Evolutionary conservation across 2,113 vertebrate species (phyloP).

Genomic region (Eubucco bourcierii): DNA sequence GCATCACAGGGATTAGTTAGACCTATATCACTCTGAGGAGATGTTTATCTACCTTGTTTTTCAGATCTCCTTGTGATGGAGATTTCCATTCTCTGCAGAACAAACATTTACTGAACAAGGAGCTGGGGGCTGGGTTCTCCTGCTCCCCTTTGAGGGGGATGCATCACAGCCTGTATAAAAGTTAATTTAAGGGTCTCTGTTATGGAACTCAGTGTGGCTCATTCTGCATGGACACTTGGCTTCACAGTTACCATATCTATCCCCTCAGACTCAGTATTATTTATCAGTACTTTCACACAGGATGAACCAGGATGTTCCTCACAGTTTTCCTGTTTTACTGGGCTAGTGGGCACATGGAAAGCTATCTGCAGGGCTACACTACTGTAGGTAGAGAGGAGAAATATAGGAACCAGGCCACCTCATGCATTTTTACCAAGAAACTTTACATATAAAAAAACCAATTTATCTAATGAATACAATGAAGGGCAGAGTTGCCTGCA

Average conservation of each 20-base stretch:
- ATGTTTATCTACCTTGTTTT: constrained; percentile 36
- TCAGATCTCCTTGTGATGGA: background rate
- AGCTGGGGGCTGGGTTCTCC: background rate
- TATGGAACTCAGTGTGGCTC: background rate
- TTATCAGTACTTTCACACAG: background rate
- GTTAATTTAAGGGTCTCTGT: background rate
- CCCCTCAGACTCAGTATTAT: rapidly evolving
- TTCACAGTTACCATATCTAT: background rate
- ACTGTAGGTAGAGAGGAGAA: background rate
- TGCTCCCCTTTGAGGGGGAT: background rate
- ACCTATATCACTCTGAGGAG: background rate
- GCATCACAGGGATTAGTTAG: constrained; percentile 2
- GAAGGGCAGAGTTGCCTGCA: background rate
- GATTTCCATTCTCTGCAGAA: background rate
- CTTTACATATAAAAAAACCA: background rate
- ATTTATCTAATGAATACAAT: background rate
- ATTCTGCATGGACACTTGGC: background rate
- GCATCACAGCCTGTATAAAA: background rate
- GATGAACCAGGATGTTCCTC: background rate
- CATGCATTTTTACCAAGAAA: background rate
- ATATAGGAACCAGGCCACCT: background rate
- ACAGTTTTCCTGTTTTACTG: background rate
- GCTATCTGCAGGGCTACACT: rapidly evolving
- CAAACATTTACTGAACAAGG: background rate
- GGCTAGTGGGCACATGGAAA: background rate